Conservation (phyloP, 2,888 invertebrate genomes). For the Pterostichus niger region DNA sequence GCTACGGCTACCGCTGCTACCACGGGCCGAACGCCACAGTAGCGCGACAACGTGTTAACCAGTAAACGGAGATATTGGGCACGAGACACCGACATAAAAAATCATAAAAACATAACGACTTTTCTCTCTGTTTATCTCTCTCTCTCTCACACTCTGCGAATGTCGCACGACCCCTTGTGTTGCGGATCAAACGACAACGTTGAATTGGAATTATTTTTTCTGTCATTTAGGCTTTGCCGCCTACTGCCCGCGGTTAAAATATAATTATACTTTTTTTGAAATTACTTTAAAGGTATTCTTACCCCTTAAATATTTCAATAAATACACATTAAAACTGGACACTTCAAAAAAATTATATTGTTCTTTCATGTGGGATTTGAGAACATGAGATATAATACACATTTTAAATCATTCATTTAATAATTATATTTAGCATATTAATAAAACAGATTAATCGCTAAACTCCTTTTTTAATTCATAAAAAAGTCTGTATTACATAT, state of each 20-base stretch:
- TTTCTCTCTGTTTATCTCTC: constrained; percentile 21
- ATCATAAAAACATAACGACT: constrained; percentile 59
- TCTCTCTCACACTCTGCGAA: not conserved
- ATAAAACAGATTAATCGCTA: too few relatives aligned
- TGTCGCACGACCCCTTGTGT: not conserved
- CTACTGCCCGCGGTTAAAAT: constrained; percentile 23
- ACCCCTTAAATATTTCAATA: not conserved
- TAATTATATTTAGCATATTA: too few relatives aligned
- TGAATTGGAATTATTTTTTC: constrained; percentile 39
- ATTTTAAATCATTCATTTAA: too few relatives aligned
- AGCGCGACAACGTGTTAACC: constrained; percentile 58
- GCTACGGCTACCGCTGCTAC: constrained; percentile 10
- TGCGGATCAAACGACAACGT: constrained; percentile 15
- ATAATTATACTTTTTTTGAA: constrained; percentile 33
- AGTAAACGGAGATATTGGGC: constrained; percentile 51
- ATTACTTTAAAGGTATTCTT: constrained; percentile 33
- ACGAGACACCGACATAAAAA: constrained; percentile 49
- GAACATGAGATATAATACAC: too few relatives aligned
- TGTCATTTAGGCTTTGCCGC: constrained; percentile 43
- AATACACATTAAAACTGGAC: too few relatives aligned
- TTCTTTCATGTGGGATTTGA: not conserved
- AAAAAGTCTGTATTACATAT: too few relatives aligned
- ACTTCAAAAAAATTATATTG: not conserved
- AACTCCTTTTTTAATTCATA: too few relatives aligned
- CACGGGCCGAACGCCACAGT: constrained; percentile 4